phyloP scores from a whole-genome alignment of 2,797 vertebrate genomes.

The Poliocrania exsul region DNA sequence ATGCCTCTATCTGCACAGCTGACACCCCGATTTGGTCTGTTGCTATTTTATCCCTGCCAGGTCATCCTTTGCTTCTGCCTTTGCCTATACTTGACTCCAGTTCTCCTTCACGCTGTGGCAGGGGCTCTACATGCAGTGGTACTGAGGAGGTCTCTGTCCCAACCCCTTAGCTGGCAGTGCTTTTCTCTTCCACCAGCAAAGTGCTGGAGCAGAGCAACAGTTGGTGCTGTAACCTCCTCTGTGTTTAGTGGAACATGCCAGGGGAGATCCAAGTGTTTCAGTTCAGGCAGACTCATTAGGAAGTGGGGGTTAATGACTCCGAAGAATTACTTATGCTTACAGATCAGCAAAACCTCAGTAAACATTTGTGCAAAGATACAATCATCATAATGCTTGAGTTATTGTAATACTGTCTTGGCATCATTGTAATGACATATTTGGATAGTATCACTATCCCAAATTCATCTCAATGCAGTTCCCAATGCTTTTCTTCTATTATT shows the following conservation, averaged over 20 bases:
- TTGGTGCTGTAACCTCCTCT: background rate
- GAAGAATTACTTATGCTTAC: background rate
- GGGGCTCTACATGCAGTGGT: rapidly evolving
- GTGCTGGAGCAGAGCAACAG: background rate
- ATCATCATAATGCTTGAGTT: background rate
- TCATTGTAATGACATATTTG: background rate
- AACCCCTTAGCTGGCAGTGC: background rate
- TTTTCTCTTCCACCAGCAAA: background rate
- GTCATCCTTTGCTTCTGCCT: background rate
- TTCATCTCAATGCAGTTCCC: background rate
- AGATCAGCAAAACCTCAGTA: background rate
- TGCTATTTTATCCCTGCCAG: background rate
- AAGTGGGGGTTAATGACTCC: background rate
- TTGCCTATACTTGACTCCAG: background rate
- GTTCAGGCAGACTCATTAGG: background rate
- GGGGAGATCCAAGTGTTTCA: background rate
- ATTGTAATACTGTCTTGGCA: background rate
- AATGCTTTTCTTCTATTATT: background rate
- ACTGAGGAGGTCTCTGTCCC: background rate
- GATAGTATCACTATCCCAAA: background rate
- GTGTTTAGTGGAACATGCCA: background rate
- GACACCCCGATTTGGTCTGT: background rate
- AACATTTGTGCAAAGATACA: background rate
- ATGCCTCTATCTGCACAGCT: background rate
- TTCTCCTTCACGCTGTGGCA: background rate